phyloP scores from a whole-genome alignment of 1,140 invertebrate species.

The Drosophila willistoni region DNA sequence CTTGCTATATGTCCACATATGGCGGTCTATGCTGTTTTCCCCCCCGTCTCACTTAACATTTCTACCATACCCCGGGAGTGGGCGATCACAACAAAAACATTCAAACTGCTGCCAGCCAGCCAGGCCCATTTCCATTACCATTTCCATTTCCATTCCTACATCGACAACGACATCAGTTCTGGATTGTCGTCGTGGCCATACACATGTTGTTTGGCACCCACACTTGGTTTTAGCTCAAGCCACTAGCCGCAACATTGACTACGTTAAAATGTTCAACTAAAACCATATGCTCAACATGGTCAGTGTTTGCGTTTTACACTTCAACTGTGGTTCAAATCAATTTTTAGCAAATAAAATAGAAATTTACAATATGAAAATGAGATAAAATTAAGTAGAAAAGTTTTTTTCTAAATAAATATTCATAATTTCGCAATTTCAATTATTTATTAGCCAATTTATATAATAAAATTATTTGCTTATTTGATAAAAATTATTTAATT shows the following conservation, averaged over 20 bases:
- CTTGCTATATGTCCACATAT: slow-evolving; percentile 47
- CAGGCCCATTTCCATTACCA: not conserved
- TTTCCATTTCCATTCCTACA: slow-evolving; percentile 17
- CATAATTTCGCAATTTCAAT: not conserved
- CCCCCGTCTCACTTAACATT: slow-evolving; percentile 31
- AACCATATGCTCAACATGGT: slow-evolving; percentile 35
- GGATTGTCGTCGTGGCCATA: slow-evolving; percentile 57
- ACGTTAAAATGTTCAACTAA: slow-evolving; percentile 27
- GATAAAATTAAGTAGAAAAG: too few species aligned
- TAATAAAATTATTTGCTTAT: not conserved
- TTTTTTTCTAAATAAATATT: too few species aligned
- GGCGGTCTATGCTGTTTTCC: slow-evolving; percentile 1
- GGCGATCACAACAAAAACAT: slow-evolving; percentile 59
- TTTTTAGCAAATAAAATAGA: too few species aligned
- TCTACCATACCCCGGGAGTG: slow-evolving; percentile 35
- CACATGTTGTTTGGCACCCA: slow-evolving; percentile 76
- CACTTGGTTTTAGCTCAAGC: slow-evolving; percentile 38
- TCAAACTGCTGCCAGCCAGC: slow-evolving; percentile 12
- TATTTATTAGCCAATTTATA: not conserved
- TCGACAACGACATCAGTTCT: slow-evolving; percentile 50
- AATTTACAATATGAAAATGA: too few species aligned
- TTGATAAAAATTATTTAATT: not conserved
- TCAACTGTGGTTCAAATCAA: too few species aligned
- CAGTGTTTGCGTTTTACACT: slow-evolving; percentile 14
- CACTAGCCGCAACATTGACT: slow-evolving; percentile 20